Evolutionary conservation across 2,888 invertebrate genomes (phyloP).

Genomic region (Drosophila macrospina): DNA sequence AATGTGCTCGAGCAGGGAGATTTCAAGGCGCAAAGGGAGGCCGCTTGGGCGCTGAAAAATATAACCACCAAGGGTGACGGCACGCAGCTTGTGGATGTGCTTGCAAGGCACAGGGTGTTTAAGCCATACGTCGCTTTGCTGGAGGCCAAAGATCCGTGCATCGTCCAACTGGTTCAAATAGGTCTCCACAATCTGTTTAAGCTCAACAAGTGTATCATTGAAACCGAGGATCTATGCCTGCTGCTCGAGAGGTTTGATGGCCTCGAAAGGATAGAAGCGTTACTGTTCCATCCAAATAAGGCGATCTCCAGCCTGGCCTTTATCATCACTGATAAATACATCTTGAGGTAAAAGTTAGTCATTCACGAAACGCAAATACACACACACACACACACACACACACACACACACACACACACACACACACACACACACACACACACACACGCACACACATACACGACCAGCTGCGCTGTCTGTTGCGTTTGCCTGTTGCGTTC

Average conservation of each 20-base stretch:
- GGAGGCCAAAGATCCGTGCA: constrained; percentile 91
- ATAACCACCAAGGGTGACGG: constrained; percentile 94
- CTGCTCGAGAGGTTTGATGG: constrained; percentile 96
- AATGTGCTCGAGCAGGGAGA: constrained; percentile 87
- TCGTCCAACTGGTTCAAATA: constrained; percentile 92
- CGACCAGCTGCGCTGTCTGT: constrained; percentile 42
- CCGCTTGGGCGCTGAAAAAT: constrained; percentile 97
- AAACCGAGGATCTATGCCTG: constrained; percentile 91
- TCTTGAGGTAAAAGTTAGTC: too few species aligned
- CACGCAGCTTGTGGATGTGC: constrained; percentile 90
- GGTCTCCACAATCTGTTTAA: constrained; percentile 91
- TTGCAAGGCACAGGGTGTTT: constrained; percentile 89
- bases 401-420: too few species aligned
- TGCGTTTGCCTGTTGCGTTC: constrained; percentile 43
- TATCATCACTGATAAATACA: constrained; percentile 89
- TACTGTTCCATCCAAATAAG: constrained; percentile 96
- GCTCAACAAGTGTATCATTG: constrained; percentile 91
- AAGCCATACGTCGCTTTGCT: constrained; percentile 92
- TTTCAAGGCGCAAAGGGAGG: constrained; percentile 94
- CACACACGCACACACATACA: neutral
- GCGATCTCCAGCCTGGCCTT: constrained; percentile 92
- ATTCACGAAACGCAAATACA: too few species aligned
- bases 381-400: too few species aligned
- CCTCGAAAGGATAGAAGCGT: constrained; percentile 93
- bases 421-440: constrained; percentile 57